Percentiles rank a stretch among this genome's conserved stretches.
Conservation (phyloP, 1,140 invertebrate genomes). For the Caenorhabditis inopinata region DNA sequence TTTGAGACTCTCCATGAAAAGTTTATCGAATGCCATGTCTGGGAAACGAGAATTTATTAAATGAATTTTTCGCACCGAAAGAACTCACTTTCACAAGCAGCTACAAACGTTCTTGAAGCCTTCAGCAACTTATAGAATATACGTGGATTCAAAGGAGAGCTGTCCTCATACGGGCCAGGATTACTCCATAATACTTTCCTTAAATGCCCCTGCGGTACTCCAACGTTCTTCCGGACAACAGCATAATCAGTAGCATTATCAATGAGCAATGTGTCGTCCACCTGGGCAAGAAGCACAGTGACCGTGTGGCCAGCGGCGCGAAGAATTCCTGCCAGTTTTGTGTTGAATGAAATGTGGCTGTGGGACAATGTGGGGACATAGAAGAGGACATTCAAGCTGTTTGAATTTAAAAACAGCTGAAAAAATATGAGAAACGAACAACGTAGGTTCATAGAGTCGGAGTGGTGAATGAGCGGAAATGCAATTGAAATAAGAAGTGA, state of each 20-base stretch:
- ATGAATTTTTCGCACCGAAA: no score
- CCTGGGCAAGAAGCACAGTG: constrained; percentile 55
- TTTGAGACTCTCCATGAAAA: background rate
- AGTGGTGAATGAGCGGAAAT: no score
- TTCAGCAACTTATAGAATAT: constrained; percentile 53
- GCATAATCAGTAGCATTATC: constrained; percentile 13
- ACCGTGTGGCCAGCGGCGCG: constrained; percentile 49
- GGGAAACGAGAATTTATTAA: background rate
- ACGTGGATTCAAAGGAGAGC: constrained; percentile 57
- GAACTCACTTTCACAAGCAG: constrained; percentile 53
- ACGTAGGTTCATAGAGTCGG: no score
- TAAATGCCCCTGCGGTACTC: constrained; percentile 43
- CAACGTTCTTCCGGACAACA: constrained; percentile 45
- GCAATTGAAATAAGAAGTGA: no score
- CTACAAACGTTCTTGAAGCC: constrained; percentile 53
- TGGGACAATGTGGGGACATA: constrained; percentile 59
- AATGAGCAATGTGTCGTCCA: constrained; percentile 53
- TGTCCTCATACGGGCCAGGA: constrained; percentile 61
- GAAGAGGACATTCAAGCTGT: constrained; percentile 29
- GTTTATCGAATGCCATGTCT: constrained; percentile 25
- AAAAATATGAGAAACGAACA: no score
- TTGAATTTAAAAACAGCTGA: no score
- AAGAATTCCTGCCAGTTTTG: constrained; percentile 52
- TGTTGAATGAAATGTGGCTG: constrained; percentile 58
- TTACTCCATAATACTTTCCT: constrained; percentile 54